A percentile compares a stretch with the other conserved stretches of the same genome.
Evolutionary conservation across 2,113 vertebrate species (phyloP).

Genomic region (Lanius collurio): DNA sequence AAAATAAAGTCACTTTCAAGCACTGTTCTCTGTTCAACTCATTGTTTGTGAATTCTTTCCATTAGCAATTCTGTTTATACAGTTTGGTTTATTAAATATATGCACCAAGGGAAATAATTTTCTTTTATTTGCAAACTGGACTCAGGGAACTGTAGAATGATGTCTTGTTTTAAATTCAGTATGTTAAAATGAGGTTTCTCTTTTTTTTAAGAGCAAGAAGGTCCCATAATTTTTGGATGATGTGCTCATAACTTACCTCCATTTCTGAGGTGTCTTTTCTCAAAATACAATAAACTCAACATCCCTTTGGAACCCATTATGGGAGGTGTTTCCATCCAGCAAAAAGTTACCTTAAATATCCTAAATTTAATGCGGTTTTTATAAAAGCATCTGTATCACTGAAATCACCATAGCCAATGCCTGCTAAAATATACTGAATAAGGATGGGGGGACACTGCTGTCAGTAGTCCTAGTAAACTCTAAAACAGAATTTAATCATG

Average conservation of each 20-base stretch:
- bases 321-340: background rate
- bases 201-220: conserved; percentile 56
- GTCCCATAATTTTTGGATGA: conserved; percentile 33
- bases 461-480: background rate
- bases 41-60: background rate
- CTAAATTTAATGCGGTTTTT: conserved; percentile 25
- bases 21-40: background rate
- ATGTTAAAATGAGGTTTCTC: conserved; percentile 49
- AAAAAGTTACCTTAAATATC: conserved; percentile 17
- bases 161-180: conserved; percentile 38
- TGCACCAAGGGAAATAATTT: conserved; percentile 57
- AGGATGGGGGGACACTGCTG: background rate
- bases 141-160: conserved; percentile 16
- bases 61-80: conserved; percentile 47
- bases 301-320: conserved; percentile 35
- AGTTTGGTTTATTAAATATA: conserved; percentile 66
- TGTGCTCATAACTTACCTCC: conserved; percentile 48
- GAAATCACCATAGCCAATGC: background rate
- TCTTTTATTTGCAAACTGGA: conserved; percentile 47
- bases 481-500: background rate
- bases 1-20: background rate
- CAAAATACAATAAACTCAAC: conserved; percentile 43
- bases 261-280: conserved; percentile 44
- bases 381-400: background rate
- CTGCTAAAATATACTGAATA: background rate